Base-by-base conservation (phyloP, 2,113 vertebrate genomes). In the Ammodytes dubius region DNA sequence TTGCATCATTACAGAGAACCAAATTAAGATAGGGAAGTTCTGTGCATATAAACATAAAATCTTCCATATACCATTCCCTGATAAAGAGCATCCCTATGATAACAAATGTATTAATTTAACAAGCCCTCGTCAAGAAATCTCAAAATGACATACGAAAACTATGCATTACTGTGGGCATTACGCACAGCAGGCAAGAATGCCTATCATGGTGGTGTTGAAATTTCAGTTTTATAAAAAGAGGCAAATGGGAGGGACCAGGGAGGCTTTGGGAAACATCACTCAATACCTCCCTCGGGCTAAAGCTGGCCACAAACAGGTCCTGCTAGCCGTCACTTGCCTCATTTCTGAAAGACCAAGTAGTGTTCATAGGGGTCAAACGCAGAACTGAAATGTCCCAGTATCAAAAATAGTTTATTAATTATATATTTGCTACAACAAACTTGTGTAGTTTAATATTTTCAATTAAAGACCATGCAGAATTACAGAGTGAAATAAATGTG, bases 191-290 rank as follows among this genome's bases (percentile, higher is more conserved):
- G 52, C 42, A 43, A 57, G 4, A 71, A 68, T 9, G 46, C 15
- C 27, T 11, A 2, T 19, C 10, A 35, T 6, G 14, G 63, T n/a
- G 12, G 53, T 80, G 72, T 46, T 74, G 76, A 83, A 47, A 76
- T 71, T 60, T 77, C 37, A 37, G 17, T 49, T 77, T 81, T 65
- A 54, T 60, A 69, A 87, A 80, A 69, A 57, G 69, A 68, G 59
- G 15, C 13, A 47, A 65, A 43, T 4, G 49, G 59, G 27, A 14
- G 56, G 60, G 10, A 14, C 56, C 12, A 10, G 11, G 14, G 12
- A 71, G 63, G 19, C 54, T 50, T 69, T 72, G 53, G 10, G 49
- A 84, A 79, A 72, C 9, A 71, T 79, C 59, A 58, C 68, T 82
- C 50, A 59, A 4, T 63, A 50, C 42, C 56, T 76, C 74, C 77